Conservation (phyloP, 2,113 vertebrate genomes). For the Platycercus adscitus region DNA sequence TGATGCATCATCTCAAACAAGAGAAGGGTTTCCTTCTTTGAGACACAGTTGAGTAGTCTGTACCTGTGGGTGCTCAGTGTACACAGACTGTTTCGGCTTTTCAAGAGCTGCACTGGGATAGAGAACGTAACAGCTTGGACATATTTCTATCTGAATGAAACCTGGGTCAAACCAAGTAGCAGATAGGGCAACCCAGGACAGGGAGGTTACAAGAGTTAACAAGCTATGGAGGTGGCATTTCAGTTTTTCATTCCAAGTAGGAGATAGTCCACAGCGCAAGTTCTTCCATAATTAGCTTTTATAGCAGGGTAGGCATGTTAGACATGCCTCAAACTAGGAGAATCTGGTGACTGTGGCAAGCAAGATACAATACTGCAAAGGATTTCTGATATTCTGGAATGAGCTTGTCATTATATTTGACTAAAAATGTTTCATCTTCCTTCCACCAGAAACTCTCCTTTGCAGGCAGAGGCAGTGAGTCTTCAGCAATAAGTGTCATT, state of each 20-base stretch:
- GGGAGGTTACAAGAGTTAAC: neutral
- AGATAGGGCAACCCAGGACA: neutral
- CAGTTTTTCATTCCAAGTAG: neutral
- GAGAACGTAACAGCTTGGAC: neutral
- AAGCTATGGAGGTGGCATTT: neutral
- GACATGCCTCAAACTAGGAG: neutral
- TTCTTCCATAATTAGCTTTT: neutral
- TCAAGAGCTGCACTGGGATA: neutral
- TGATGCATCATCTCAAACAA: neutral
- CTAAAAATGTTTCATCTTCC: neutral
- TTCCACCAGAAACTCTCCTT: neutral
- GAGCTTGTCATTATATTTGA: neutral
- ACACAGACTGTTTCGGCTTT: neutral
- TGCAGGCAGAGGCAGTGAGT: neutral
- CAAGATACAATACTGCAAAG: neutral
- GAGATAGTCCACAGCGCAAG: neutral
- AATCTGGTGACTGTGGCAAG: neutral
- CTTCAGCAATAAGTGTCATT: neutral
- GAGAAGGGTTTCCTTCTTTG: neutral
- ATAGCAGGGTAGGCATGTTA: neutral
- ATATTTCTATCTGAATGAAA: neutral
- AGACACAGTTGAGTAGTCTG: accelerated
- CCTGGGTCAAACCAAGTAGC: neutral
- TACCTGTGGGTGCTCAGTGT: accelerated
- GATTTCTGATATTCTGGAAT: neutral